Percentiles rank a stretch among this genome's conserved stretches.
Evolutionary conservation across 1,140 invertebrate species (phyloP).

Genomic region (Calephelis virginiensis): DNA sequence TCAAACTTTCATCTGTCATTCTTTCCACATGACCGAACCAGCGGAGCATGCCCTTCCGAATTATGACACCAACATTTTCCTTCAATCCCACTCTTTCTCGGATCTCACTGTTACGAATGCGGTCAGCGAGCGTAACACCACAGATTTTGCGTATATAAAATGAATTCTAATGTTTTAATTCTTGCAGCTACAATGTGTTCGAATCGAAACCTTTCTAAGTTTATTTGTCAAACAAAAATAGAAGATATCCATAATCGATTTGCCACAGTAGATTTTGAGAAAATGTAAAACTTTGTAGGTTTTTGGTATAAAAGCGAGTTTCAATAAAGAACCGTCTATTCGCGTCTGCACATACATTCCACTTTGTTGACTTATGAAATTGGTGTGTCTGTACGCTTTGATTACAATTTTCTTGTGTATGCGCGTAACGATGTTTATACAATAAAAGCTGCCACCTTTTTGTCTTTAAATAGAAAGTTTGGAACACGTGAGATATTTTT

Average conservation of each 20-base stretch:
- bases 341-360: constrained; percentile 7
- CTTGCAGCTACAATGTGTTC: too few species aligned
- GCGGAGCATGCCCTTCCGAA: too few species aligned
- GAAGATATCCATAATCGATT: background rate
- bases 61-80: too few species aligned
- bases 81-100: too few species aligned
- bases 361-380: constrained; percentile 20
- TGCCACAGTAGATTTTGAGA: background rate
- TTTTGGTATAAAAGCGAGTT: background rate
- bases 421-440: constrained; percentile 19
- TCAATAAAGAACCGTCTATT: constrained; percentile 10
- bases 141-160: too few species aligned
- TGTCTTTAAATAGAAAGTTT: background rate
- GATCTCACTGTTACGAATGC: too few species aligned
- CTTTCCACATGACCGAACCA: too few species aligned
- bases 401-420: constrained; percentile 21
- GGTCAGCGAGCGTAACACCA: too few species aligned
- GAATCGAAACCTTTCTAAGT: too few species aligned
- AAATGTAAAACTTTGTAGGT: background rate
- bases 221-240: too few species aligned
- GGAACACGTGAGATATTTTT: background rate
- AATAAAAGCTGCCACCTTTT: constrained; percentile 2
- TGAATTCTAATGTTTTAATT: too few species aligned
- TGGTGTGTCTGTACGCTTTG: constrained; percentile 13
- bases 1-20: too few species aligned